Conservation (phyloP, 1,140 invertebrate species). For the Subanguina moxae region DNA sequence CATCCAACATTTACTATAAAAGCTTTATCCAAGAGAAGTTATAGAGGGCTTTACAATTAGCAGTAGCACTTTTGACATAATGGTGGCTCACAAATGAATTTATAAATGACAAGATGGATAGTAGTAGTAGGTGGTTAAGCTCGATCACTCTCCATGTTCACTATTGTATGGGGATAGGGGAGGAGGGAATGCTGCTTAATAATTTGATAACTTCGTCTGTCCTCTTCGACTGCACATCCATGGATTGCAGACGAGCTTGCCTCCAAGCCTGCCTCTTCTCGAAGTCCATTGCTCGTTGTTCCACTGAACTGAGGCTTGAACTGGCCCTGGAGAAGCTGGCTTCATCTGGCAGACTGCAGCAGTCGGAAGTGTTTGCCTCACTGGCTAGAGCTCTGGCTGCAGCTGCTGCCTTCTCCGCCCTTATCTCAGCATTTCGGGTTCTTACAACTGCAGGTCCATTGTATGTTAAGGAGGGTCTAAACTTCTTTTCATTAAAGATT, state of each 20-base stretch:
- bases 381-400: not conserved
- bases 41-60: not conserved
- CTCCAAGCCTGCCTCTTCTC: constrained; percentile 44
- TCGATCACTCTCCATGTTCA: no score
- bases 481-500: no score
- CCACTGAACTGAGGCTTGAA: constrained; percentile 20
- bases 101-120: no score
- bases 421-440: constrained; percentile 30
- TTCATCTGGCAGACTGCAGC: not conserved
- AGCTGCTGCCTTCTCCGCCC: constrained; percentile 22
- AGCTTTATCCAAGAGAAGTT: no score
- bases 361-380: no score
- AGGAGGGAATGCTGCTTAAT: constrained; percentile 25
- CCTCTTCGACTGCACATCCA: constrained; percentile 42
- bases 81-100: no score
- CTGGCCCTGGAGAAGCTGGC: constrained; percentile 9
- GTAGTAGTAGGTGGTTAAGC: no score
- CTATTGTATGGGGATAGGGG: constrained; percentile 20
- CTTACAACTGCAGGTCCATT: constrained; percentile 26
- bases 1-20: no score
- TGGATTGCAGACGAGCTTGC: constrained; percentile 40
- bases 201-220: constrained; percentile 48
- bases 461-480: not conserved
- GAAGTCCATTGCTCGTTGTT: constrained; percentile 35
- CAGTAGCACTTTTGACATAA: not conserved